Percentiles rank a stretch among this genome's conserved stretches.
These are phyloP conservation scores for Busseola fusca DNA, from an alignment of 2,888 invertebrate genomes.

Conservation along the genomic window DNA sequence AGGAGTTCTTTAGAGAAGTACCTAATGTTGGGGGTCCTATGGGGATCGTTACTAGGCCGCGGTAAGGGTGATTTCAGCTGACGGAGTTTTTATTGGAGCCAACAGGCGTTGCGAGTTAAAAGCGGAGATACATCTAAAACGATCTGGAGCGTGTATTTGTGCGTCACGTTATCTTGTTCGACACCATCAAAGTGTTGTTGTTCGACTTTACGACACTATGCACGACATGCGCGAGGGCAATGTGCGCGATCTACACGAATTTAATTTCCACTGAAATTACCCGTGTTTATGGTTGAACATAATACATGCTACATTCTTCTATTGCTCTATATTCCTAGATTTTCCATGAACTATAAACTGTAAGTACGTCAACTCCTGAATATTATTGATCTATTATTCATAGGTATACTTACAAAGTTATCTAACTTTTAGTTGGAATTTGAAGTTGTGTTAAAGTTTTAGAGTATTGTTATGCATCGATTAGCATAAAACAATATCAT, in stretches of 20 bases:
- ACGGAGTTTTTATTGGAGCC: constrained; percentile 65
- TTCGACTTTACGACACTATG: constrained; percentile 40
- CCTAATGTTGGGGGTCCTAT: constrained; percentile 60
- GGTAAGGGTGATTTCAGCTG: constrained; percentile 64
- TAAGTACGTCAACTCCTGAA: constrained; percentile 9
- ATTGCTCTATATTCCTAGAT: constrained; percentile 19
- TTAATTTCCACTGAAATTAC: constrained; percentile 47
- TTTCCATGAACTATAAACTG: constrained; percentile 27
- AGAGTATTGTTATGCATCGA: constrained; percentile 21
- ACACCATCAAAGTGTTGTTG: constrained; percentile 62
- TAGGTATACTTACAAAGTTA: constrained; percentile 20
- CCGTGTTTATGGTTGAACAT: constrained; percentile 38
- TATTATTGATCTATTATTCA: constrained; percentile 25
- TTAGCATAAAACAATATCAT: constrained; percentile 25
- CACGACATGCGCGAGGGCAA: constrained; percentile 50
- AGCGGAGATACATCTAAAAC: constrained; percentile 58
- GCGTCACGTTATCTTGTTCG: constrained; percentile 51
- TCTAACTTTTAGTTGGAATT: constrained; percentile 13
- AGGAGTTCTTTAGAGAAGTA: constrained; percentile 64
- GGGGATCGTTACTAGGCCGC: constrained; percentile 59
- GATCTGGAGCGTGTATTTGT: constrained; percentile 38
- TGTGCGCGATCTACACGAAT: constrained; percentile 40
- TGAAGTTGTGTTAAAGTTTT: constrained; percentile 25
- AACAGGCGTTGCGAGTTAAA: constrained; percentile 63
- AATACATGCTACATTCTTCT: constrained; percentile 27